Evolutionary conservation across 2,113 vertebrate genomes (phyloP), one percentile per base, ranked within the genome.

Genomic region (Sturnus vulgaris): DNA sequence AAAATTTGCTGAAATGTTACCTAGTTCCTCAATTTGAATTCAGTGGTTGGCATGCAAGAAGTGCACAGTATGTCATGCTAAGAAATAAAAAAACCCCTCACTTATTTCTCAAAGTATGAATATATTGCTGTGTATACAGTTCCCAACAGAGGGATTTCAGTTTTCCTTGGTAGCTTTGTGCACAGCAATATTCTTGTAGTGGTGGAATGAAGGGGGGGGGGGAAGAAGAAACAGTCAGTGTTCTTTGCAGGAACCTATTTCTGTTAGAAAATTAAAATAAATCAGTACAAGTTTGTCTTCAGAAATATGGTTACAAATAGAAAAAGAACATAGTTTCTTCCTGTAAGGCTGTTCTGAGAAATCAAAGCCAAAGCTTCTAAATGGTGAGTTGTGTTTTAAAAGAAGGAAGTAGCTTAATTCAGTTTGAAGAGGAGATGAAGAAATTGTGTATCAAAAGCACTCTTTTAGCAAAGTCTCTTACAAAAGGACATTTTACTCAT

Each of bases 331-430:
- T 94, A 95, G 94, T 96, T 96, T 95, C 97, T 97, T 97, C 96
- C 96, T 97, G 94, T 97, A 96, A 92, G 95, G 94, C 95, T 94
- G 96, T 90, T 96, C 94, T 44, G 92, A 95, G 80, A 98, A 98
- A 97, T 97, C 97, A 97, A 98, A 98, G 97, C 97, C 97, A 97
- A 97, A 93, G 95, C 92, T 93, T 96, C 97, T 97, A 96, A 96
- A 98, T 96, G 96, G 97, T 88, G 96, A 97, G 94, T 97, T 98
- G 96, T 98, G 93, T 96, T 93, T 96, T 93, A 86, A 95, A 95
- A 97, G 96, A 97, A 98, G 97, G 97, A 97, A 98, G 97, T 95
- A 95, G 96, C 87, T 94, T 97, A 95, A 97, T 97, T 97, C 96
- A 94, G 96, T 93, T 94, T 97, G 97, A 97, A 97, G 97, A 98